phyloP scores from a whole-genome alignment of 2,113 vertebrate species.

The Gymnobelideus leadbeateri region DNA sequence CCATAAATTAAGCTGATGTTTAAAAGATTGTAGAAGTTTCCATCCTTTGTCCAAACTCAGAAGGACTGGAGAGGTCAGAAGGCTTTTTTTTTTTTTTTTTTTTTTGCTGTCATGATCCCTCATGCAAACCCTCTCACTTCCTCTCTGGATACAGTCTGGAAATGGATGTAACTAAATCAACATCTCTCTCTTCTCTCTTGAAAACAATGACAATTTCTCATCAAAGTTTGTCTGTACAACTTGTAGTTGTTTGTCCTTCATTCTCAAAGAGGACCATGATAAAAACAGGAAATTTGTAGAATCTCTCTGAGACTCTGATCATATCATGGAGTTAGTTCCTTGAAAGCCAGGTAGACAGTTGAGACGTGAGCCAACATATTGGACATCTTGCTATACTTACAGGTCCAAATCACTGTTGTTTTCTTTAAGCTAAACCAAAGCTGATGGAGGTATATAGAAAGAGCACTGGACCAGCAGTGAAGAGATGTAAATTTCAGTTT shows the following conservation, averaged over 20 bases:
- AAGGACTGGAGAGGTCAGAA: not conserved
- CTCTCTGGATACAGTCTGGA: not conserved
- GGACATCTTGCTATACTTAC: not conserved
- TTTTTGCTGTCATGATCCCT: not conserved
- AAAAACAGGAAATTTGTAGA: not conserved
- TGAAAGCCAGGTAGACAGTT: not conserved
- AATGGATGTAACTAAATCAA: not conserved
- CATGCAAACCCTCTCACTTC: not conserved
- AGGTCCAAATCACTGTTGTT: not conserved
- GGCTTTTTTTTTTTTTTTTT: not conserved
- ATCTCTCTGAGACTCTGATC: not conserved
- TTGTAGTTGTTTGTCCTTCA: no score
- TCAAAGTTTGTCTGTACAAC: no score
- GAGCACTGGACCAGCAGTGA: not conserved
- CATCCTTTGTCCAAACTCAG: not conserved
- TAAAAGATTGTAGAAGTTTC: not conserved
- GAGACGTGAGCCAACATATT: not conserved
- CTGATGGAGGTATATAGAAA: not conserved
- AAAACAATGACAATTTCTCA: not conserved
- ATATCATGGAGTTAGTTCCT: not conserved
- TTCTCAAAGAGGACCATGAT: no score
- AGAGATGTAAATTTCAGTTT: not conserved
- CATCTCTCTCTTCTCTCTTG: not conserved
- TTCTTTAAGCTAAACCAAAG: not conserved
- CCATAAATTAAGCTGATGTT: not conserved